Base-by-base conservation (phyloP, 2,113 vertebrate genomes). In the Ictalurus furcatus region DNA sequence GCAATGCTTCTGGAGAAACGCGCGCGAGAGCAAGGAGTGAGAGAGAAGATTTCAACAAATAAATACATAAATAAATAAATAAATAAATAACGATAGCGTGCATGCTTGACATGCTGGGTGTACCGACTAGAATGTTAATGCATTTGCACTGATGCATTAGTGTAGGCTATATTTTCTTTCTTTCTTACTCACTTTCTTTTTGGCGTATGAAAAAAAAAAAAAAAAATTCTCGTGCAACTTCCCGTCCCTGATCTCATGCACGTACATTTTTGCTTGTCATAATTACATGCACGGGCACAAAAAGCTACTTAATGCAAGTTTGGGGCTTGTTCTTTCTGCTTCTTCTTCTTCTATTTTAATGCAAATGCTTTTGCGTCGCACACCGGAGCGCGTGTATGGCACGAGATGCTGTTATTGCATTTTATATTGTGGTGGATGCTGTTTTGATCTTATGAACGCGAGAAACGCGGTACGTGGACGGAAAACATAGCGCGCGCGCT, bases 391-490 rank as follows among this genome's bases (percentile, higher is more conserved):
- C 67, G 54, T 9, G 61, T 21, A 30, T 17, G 73, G 71, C 59
- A 44, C 19, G 13, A 65, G 28, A 30, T 69, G 17, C 40, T n/a
- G 25, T 67, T 69, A n/a, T 12, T 85, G 34, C 1, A 0, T 30
- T 48, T 69, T 52, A 48, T 85, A 52, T 52, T 4, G 13, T 28
- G 23, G 13, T 28, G 23, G 25, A 67, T 65, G 83, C 7, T 82
- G 21, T 30, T 59, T 61, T 71, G 30, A 69, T 87, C 44, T 48
- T 25, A 52, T 89, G 83, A 91, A 82, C 44, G 30, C 16, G 11
- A 90, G 84, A 91, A 91, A 84, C 88, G 89, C 89, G 76, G 92
- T 80, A 69, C 92, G 54, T 91, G 85, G 63, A 90, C 85, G 65
- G 88, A 92, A 85, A 89, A 76, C 85, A 90, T 71, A 16, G 73